Evolutionary conservation across 2,113 vertebrate genomes (phyloP).

Genomic region (Hystrix brachyura): DNA sequence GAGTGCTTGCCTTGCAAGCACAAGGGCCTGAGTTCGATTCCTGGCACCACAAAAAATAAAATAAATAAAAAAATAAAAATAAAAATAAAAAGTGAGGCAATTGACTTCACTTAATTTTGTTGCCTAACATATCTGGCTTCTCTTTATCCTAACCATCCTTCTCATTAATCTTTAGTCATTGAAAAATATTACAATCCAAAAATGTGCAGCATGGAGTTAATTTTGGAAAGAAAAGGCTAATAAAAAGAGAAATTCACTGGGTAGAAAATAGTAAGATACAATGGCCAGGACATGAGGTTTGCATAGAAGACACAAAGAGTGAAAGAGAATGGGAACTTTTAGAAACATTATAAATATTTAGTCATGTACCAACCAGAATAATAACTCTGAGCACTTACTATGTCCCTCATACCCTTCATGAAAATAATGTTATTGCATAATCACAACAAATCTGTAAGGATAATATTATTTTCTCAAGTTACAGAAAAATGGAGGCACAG

Average conservation of each 20-base stretch:
- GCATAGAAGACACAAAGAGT: not conserved
- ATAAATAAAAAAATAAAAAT: too few species aligned
- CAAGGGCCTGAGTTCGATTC: too few species aligned
- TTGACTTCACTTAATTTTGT: not conserved
- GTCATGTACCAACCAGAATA: not conserved
- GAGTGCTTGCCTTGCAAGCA: too few species aligned
- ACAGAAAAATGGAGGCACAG: conserved; percentile 2
- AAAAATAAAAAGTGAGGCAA: conserved; percentile 8
- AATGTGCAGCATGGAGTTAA: not conserved
- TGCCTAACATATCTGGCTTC: not conserved
- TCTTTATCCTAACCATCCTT: not conserved
- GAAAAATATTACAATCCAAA: conserved; percentile 33
- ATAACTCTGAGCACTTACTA: not conserved
- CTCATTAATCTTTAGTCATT: not conserved
- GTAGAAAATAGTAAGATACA: not conserved
- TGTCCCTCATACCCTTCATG: not conserved
- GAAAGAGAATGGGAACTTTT: not conserved
- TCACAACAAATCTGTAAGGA: conserved; percentile 37
- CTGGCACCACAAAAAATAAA: too few species aligned
- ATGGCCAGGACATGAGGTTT: not conserved
- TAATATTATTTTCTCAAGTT: conserved; percentile 55
- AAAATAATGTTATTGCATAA: conserved; percentile 48
- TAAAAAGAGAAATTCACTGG: conserved; percentile 8
- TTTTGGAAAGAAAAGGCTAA: not conserved
- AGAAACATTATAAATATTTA: not conserved